Evolutionary conservation across 2,797 vertebrate species (phyloP).

Genomic region (Enteromius anoplus): DNA sequence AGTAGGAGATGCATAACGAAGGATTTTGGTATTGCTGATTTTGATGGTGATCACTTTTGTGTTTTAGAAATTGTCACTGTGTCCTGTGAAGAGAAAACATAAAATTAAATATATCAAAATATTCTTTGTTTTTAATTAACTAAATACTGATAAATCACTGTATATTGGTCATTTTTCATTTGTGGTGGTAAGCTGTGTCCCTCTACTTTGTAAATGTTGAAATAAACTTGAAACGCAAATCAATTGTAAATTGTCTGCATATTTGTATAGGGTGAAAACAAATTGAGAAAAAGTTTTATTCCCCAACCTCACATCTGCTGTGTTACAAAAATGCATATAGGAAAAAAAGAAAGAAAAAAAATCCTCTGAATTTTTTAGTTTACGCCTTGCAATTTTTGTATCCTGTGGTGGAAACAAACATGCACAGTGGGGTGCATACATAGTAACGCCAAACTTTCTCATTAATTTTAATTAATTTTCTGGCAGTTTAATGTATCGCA

Average conservation of each 20-base stretch:
- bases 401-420: not conserved
- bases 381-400: not conserved
- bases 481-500: not conserved
- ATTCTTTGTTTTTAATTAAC: not conserved
- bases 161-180: not conserved
- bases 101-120: not conserved
- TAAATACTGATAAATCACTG: not conserved
- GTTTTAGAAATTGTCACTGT: slow-evolving; percentile 20
- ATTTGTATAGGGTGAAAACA: not conserved
- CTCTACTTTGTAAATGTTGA: not conserved
- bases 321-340: not conserved
- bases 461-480: not conserved
- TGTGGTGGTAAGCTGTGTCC: not conserved
- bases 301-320: not conserved
- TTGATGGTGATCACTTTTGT: slow-evolving; percentile 8
- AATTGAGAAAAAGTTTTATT: not conserved
- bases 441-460: not conserved
- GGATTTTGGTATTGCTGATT: not conserved
- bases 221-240: not conserved
- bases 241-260: not conserved
- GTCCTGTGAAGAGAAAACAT: slow-evolving; percentile 13
- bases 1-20: slow-evolving; percentile 59
- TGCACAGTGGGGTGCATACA: not conserved
- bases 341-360: too few relatives aligned
- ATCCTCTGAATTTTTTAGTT: not conserved